A percentile compares a stretch with the other conserved stretches of the same genome.
Evolutionary conservation across 2,888 invertebrate genomes (phyloP).

Genomic region (Coremacera marginata): DNA sequence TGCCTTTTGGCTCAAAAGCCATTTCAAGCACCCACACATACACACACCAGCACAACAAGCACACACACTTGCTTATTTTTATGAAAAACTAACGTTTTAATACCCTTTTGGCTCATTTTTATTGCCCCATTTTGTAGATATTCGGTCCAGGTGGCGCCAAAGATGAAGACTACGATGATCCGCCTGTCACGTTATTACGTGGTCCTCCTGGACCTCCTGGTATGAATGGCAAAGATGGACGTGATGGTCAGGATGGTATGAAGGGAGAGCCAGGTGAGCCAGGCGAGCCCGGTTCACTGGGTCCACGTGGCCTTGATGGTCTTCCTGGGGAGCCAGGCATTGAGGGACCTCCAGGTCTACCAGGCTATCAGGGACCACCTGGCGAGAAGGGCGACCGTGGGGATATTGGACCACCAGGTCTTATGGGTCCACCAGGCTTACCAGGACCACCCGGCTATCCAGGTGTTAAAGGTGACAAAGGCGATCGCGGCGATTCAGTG

Average conservation of each 20-base stretch:
- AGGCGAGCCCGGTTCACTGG: slow-evolving; percentile 83
- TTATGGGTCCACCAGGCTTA: slow-evolving; percentile 93
- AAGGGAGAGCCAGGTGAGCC: slow-evolving; percentile 75
- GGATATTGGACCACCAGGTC: slow-evolving; percentile 92
- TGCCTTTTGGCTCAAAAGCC: slow-evolving; percentile 57
- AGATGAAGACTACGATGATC: slow-evolving; percentile 69
- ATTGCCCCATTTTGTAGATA: slow-evolving; percentile 55
- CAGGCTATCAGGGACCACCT: slow-evolving; percentile 85
- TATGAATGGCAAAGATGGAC: slow-evolving; percentile 65
- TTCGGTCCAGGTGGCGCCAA: slow-evolving; percentile 69
- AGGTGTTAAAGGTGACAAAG: slow-evolving; percentile 90
- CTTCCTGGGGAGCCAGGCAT: slow-evolving; percentile 84
- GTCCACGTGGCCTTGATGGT: slow-evolving; percentile 81
- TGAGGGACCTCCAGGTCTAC: slow-evolving; percentile 84
- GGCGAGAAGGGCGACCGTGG: slow-evolving; percentile 85
- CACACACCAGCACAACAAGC: slow-evolving; percentile 24
- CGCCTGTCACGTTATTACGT: slow-evolving; percentile 72
- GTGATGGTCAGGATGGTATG: slow-evolving; percentile 70
- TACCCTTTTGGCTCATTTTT: slow-evolving; percentile 37
- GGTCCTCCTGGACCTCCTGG: slow-evolving; percentile 79
- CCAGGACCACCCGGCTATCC: slow-evolving; percentile 88
- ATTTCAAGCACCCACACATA: slow-evolving; percentile 18
- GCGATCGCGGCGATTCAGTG: slow-evolving; percentile 94
- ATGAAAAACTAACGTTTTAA: slow-evolving; percentile 47
- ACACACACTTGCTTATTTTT: not conserved